These are phyloP conservation scores for Corythoichthys haematopterus DNA, from an alignment of 2,113 vertebrate genomes.

Conservation along the genomic window DNA sequence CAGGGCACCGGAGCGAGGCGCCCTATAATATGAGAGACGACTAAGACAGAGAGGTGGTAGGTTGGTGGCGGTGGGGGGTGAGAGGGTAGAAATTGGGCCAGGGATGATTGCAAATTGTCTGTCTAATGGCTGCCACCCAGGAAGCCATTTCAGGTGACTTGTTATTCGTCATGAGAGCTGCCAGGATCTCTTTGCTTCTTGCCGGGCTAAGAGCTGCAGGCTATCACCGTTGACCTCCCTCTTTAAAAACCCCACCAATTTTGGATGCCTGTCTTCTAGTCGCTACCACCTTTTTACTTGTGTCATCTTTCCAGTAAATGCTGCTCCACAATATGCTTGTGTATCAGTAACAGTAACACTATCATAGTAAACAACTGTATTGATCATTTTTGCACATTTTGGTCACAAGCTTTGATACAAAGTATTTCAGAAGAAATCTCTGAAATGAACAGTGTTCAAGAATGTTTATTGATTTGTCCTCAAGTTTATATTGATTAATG, in stretches of 20 bases:
- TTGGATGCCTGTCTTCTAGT: conserved; percentile 39
- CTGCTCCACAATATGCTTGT: conserved; percentile 66
- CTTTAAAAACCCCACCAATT: conserved; percentile 62
- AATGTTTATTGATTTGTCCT: not conserved
- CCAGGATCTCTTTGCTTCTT: conserved; percentile 61
- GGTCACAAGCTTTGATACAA: no score
- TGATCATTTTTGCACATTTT: not conserved
- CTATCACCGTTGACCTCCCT: conserved; percentile 70
- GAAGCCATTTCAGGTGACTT: conserved; percentile 70
- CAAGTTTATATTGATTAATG: no score
- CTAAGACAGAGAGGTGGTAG: conserved; percentile 46
- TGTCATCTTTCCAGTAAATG: conserved; percentile 75
- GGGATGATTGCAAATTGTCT: conserved; percentile 64
- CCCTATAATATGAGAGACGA: conserved; percentile 65
- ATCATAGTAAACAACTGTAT: not conserved
- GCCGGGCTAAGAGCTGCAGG: conserved; percentile 70
- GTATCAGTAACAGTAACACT: no score
- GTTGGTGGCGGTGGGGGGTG: conserved; percentile 36
- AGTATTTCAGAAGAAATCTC: no score
- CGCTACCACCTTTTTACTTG: conserved; percentile 23
- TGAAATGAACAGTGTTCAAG: not conserved
- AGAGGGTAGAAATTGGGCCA: conserved; percentile 59
- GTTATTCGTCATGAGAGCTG: conserved; percentile 68
- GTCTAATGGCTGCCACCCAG: conserved; percentile 51
- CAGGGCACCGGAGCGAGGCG: conserved; percentile 60